Conservation (phyloP, 2,797 vertebrate genomes). For the Borostomias antarcticus region DNA sequence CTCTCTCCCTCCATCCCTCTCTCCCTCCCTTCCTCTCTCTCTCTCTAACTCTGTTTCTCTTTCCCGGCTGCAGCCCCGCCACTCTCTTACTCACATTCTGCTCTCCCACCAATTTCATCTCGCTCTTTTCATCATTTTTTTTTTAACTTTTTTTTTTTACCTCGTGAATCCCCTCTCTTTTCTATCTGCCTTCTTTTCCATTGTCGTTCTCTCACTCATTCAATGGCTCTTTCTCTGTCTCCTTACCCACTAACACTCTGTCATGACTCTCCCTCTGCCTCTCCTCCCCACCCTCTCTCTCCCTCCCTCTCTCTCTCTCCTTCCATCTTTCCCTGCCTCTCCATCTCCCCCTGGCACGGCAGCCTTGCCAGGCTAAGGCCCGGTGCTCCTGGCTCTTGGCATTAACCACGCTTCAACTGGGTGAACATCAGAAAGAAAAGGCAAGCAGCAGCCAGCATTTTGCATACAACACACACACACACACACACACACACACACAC, state of each 20-base stretch:
- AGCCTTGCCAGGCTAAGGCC: background rate
- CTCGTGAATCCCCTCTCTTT: background rate
- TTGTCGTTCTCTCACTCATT: too few species aligned
- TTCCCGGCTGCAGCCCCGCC: background rate
- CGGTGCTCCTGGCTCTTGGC: too few species aligned
- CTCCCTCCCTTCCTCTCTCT: conserved; percentile 37
- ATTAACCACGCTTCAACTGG: conserved; percentile 28
- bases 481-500: too few species aligned
- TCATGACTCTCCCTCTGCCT: too few species aligned
- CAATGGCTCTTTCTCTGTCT: too few species aligned
- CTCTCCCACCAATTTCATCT: background rate
- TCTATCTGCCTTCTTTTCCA: too few species aligned
- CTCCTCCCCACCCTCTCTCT: conserved; percentile 1
- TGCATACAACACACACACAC: background rate
- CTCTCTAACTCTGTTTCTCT: conserved; percentile 24
- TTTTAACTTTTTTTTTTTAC: conserved; percentile 1
- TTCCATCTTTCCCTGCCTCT: background rate
- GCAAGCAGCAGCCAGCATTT: conserved; percentile 7
- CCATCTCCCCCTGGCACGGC: background rate
- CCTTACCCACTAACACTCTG: too few species aligned
- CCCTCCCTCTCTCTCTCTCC: conserved; percentile 16
- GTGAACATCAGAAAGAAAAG: conserved; percentile 33
- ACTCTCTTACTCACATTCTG: background rate
- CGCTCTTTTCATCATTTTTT: background rate
- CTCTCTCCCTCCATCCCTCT: background rate